Conservation (phyloP, 2,113 vertebrate genomes). For the Rhadina sibilatrix region DNA sequence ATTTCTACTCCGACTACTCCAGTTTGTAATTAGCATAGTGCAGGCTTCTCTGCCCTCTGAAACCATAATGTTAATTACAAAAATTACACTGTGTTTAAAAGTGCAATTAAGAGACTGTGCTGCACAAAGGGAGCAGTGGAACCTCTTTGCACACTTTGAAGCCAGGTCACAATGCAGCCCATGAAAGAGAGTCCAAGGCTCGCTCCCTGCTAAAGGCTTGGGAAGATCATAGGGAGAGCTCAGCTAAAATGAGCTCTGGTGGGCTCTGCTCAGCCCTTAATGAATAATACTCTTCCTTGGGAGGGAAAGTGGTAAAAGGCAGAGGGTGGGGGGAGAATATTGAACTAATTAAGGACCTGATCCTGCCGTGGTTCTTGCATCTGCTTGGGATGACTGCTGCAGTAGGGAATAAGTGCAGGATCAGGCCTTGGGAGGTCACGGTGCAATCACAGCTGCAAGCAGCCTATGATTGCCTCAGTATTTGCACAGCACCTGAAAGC, state of each 20-base stretch:
- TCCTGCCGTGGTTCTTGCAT: neutral
- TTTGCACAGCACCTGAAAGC: neutral
- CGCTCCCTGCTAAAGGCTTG: slow-evolving; percentile 66
- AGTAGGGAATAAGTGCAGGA: neutral
- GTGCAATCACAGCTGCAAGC: neutral
- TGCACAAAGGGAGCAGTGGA: slow-evolving; percentile 77
- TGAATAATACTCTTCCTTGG: slow-evolving; percentile 68
- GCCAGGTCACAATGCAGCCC: slow-evolving; percentile 79
- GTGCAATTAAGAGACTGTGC: slow-evolving; percentile 81
- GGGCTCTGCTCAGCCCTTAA: slow-evolving; percentile 60
- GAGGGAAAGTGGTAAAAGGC: slow-evolving; percentile 17
- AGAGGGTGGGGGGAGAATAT: neutral
- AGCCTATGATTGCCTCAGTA: accelerated
- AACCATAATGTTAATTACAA: slow-evolving; percentile 86
- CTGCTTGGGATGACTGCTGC: neutral
- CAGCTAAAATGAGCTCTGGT: slow-evolving; percentile 59
- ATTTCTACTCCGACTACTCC: slow-evolving; percentile 69
- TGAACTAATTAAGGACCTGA: slow-evolving; percentile 17
- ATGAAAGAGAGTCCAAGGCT: slow-evolving; percentile 74
- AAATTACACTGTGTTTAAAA: slow-evolving; percentile 87
- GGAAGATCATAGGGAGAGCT: slow-evolving; percentile 72
- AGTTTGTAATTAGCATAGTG: slow-evolving; percentile 82
- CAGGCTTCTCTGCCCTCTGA: slow-evolving; percentile 81
- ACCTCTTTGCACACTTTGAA: slow-evolving; percentile 81
- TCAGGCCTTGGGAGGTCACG: neutral